Base-by-base conservation (phyloP, 2,888 invertebrate species). In the Catocala nupta region DNA sequence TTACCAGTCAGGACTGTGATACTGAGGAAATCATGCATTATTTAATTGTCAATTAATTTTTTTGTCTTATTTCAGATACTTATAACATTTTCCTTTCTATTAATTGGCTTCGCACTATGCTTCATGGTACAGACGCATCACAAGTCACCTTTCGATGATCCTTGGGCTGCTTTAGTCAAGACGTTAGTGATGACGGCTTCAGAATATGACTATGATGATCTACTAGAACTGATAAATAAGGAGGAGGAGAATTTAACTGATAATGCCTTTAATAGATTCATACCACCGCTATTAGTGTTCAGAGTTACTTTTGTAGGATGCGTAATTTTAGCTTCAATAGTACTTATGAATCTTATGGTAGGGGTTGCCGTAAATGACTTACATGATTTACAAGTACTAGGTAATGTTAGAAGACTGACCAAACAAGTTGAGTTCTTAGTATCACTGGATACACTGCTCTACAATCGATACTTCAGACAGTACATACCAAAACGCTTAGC, bases 181-280 rank as follows among this genome's bases (percentile, higher is more conserved):
- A 95, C 95, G 0, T 83, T 95, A 55, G 95, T 95, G 11, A 95
- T 95, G 95, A 94, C 95, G 95, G 95, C 95, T 5, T 94, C 95
- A 39, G 95, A 95, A 69, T 95, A 95, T 55, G 95, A 95, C 65
- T 95, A 95, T 71, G 86, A 81, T 11, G 87, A 89, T 16, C 2
- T 16, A 16, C 16, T 16, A 16, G 16, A 16, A 12, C 77, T 95
- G 36, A 94, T 95, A 58, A 88, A 90, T 51, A 81, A 86, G 51
- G 52, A 39, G 0, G 55, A 62, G 2, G 83, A 33, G 10, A 45
- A 52, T n/a, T 34, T 16, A 39, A 12, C 36, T 12, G 45, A 12
- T 0, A 83, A 84, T 0, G 85, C 86, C 1, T 92, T 89, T 4
- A 77, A 16, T 16, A 16, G 16, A 16, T 16, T 16, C 16, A 16